Evolutionary conservation across 2,113 vertebrate species (phyloP), one percentile per base, ranked within the genome.

Genomic region (Poicephalus gulielmi): DNA sequence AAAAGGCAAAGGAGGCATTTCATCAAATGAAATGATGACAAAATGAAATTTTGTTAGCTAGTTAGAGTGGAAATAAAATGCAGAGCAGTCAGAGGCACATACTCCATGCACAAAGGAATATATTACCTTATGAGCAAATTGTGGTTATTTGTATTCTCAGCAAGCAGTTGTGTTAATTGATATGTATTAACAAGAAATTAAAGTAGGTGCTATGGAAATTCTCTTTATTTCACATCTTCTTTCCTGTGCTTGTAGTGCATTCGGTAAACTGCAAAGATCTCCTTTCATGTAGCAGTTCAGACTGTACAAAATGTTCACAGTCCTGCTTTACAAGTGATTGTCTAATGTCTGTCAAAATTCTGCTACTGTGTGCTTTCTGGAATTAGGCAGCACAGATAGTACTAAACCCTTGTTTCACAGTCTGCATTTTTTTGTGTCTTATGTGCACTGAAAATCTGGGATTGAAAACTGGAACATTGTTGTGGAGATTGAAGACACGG

Each of bases 161-260:
- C 52, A 94, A 95, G 57, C 37, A 92, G n/a, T 73, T 2, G 5
- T 74, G 43, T 77, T 97, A 96, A 96, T 74, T 92, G 37, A 79
- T 84, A 86, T 16, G 62, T 96, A 96, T 94, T 94, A 95, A 83
- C 7, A 90, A 67, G 57, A 84, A 92, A 95, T 93, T 95, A 92
- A 94, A 76, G 33, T 85, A 88, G 30, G 14, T 95, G 74, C 37
- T 18, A 78, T 20, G 3, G 64, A 93, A 76, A 88, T 77, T 35
- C 4, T 91, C 95, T 86, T 86, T 49, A 57, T 86, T 90, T 87
- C 33, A 57, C 9, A 43, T 92, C 37, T 60, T 86, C 9, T 3
- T 81, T 89, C 35, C 46, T 77, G 50, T 52, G 35, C 41, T 74
- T 89, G 24, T 82, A 49, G 63, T 74, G 13, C 52, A 62, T 76